Conservation (phyloP, 2,888 invertebrate genomes). For the Pedicia rivosa region DNA sequence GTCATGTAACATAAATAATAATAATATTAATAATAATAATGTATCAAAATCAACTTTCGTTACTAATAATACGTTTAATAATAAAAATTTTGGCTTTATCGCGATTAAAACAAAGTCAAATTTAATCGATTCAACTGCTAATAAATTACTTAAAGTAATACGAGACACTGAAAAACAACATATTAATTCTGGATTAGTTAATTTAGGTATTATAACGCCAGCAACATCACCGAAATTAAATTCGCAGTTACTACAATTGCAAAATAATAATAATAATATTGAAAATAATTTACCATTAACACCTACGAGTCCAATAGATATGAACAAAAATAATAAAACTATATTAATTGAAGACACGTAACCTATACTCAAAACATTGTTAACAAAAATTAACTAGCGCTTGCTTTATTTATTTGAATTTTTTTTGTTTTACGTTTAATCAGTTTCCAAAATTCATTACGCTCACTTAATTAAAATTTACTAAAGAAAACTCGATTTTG, state of each 20-base stretch:
- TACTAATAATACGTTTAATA: constrained; percentile 10
- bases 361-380: constrained; percentile 32
- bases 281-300: constrained; percentile 22
- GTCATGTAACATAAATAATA: too few species aligned
- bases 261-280: constrained; percentile 14
- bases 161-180: not conserved
- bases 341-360: constrained; percentile 25
- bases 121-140: too few species aligned
- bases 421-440: too few species aligned
- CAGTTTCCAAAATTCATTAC: too few species aligned
- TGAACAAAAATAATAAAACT: constrained; percentile 15
- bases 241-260: constrained; percentile 12
- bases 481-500: too few species aligned
- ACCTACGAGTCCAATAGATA: constrained; percentile 28
- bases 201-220: constrained; percentile 35
- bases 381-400: constrained; percentile 24
- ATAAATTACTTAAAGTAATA: too few species aligned
- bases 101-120: too few species aligned
- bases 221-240: constrained; percentile 29
- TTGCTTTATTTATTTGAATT: too few species aligned
- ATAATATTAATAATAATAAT: constrained; percentile 6
- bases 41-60: constrained; percentile 17
- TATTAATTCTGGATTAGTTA: constrained; percentile 28
- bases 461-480: too few species aligned
- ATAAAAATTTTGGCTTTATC: constrained; percentile 9